phyloP scores from a whole-genome alignment of 1,140 invertebrate genomes.

The Penaeus indicus region DNA sequence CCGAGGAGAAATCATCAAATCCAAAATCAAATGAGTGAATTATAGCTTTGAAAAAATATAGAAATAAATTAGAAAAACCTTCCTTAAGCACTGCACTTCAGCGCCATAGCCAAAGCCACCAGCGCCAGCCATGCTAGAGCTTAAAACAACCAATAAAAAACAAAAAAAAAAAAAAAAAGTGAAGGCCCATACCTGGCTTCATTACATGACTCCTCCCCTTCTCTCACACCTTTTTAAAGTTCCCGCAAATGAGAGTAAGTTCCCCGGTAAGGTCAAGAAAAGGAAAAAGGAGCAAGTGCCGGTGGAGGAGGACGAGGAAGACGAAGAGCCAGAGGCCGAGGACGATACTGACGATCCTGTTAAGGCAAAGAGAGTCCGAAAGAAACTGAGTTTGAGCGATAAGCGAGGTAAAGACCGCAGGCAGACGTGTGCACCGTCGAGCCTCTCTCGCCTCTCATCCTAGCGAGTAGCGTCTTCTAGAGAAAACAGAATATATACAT shows the following conservation, averaged over 20 bases:
- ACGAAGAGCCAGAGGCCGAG: constrained; percentile 54
- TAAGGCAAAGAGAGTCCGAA: constrained; percentile 60
- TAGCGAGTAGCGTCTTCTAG: constrained; percentile 58
- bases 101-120: too few species aligned
- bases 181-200: not conserved
- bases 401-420: constrained; percentile 63
- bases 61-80: too few species aligned
- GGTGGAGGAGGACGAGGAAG: constrained; percentile 60
- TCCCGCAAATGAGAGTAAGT: constrained; percentile 67
- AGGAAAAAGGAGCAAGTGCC: constrained; percentile 65
- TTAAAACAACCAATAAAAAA: too few species aligned
- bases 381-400: constrained; percentile 64
- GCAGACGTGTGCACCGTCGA: constrained; percentile 46
- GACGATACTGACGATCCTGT: constrained; percentile 64
- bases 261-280: constrained; percentile 65
- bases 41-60: too few species aligned
- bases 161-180: too few species aligned
- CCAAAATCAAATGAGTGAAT: too few species aligned
- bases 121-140: too few species aligned
- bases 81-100: too few species aligned
- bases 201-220: constrained; percentile 52
- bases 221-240: constrained; percentile 52
- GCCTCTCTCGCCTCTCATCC: constrained; percentile 46
- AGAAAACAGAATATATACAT: constrained; percentile 30
- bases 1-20: too few species aligned